Base-by-base conservation (phyloP, 2,113 vertebrate species). In the Gallinago media region DNA sequence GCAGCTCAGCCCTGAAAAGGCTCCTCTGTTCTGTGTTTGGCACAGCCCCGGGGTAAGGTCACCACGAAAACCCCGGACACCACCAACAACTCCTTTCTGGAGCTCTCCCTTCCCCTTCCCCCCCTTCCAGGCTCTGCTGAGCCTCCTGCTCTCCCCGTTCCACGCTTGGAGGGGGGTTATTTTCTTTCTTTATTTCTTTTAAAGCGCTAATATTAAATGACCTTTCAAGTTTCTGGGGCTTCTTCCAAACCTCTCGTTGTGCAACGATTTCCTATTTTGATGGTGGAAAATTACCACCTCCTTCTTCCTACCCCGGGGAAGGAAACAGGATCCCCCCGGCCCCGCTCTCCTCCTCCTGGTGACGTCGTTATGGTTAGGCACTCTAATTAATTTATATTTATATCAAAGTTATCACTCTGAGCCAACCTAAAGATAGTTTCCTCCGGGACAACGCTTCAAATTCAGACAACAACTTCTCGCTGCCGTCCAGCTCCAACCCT, bases 1-100 rank as follows among this genome's bases (percentile, higher is more conserved):
- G 38, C 65, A 21, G 73, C 70, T 49, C 62, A 8, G 31, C 79
- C 2, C 18, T 94, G 71, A 91, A 94, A 95, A 94, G 87, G 50
- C 78, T 83, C 56, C 61, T 96, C 86, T 96, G 95, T 96, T 94
- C 72, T 16, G 58, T 2, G 1, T 11, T 83, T 96, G 94, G 95
- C 95, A 91, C 56, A 4, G 78, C 21, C 21, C 27, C 23, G 8
- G 76, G 4, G 26, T 22, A 23, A 34, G 92, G 81, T 80, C 85
- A n/a, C 52, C 29, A 36, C 25, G 55, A 73, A 44, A 94, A 59
- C 74, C 93, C 61, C 6, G 59, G 4, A 15, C 40, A 0, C 2
- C 59, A 89, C 89, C 94, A 85, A 3, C 61, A n/a, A 2, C 78
- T 56, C 5, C 15, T 14, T 77, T 12, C 59, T 55, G 54, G 25